A percentile compares a stretch with the other conserved stretches of the same genome.
Evolutionary conservation across 1,140 invertebrate genomes (phyloP).

Genomic region (Pogonomyrmex barbatus): DNA sequence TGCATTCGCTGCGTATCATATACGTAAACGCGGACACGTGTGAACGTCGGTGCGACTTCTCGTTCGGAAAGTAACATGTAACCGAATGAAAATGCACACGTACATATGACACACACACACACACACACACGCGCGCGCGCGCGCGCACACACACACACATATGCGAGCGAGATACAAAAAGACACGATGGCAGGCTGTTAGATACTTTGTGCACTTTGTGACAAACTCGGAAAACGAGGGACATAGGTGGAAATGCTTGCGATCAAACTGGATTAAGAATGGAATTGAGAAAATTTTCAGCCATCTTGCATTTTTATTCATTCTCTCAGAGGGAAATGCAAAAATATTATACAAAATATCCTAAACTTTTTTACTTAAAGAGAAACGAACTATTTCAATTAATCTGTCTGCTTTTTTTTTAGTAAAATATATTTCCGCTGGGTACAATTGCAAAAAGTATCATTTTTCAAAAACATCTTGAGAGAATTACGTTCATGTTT

Average conservation of each 20-base stretch:
- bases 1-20: constrained; percentile 23
- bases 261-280: not conserved
- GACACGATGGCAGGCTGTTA: not conserved
- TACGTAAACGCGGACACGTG: constrained; percentile 19
- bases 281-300: not conserved
- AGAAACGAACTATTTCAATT: constrained; percentile 13
- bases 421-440: not conserved
- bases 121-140: not conserved
- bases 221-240: constrained; percentile 17
- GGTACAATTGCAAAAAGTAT: not conserved
- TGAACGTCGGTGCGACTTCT: constrained; percentile 34
- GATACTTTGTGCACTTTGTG: constrained; percentile 13
- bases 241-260: not conserved
- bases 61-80: constrained; percentile 30
- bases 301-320: not conserved
- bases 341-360: not conserved
- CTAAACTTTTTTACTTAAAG: not conserved
- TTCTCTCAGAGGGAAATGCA: not conserved
- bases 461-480: not conserved
- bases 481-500: not conserved
- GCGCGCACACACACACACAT: not conserved
- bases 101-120: too few relatives aligned
- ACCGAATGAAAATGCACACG: constrained; percentile 29
- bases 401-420: not conserved
- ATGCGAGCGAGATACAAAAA: not conserved